Conservation (phyloP, 1,140 invertebrate species). For the Venustaconcha ellipsiformis region DNA sequence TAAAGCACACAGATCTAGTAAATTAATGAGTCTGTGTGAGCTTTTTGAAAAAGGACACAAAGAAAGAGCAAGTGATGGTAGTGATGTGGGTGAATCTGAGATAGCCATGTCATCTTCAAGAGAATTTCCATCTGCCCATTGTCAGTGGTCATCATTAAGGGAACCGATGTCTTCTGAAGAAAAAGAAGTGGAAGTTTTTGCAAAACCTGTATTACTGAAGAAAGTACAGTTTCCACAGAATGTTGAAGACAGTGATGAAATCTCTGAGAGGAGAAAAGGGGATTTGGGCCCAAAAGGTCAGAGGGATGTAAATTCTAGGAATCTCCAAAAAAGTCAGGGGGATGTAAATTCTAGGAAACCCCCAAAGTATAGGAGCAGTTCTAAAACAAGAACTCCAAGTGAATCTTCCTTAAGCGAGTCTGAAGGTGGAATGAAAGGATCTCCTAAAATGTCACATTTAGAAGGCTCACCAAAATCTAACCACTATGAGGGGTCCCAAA, state of each 20-base stretch:
- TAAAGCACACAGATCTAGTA: constrained; percentile 49
- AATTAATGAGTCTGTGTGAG: constrained; percentile 56
- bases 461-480: constrained; percentile 26
- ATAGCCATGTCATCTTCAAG: constrained; percentile 22
- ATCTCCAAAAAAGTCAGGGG: constrained; percentile 36
- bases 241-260: constrained; percentile 11
- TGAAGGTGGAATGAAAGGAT: constrained; percentile 32
- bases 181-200: neutral
- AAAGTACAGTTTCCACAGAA: constrained; percentile 3
- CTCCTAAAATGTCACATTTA: constrained; percentile 9
- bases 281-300: constrained; percentile 30
- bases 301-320: constrained; percentile 23
- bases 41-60: constrained; percentile 50
- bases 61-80: constrained; percentile 25
- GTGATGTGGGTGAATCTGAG: constrained; percentile 27
- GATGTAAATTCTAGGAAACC: constrained; percentile 38
- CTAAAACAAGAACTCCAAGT: constrained; percentile 48
- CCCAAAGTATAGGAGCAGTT: constrained; percentile 44
- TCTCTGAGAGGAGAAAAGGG: constrained; percentile 14
- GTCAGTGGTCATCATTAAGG: too few relatives aligned
- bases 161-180: neutral
- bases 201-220: constrained; percentile 2
- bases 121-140: too few relatives aligned
- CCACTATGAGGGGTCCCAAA: constrained; percentile 17
- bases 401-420: constrained; percentile 60